Evolutionary conservation across 2,113 vertebrate genomes (phyloP).

Genomic region (Recurvirostra avosetta): DNA sequence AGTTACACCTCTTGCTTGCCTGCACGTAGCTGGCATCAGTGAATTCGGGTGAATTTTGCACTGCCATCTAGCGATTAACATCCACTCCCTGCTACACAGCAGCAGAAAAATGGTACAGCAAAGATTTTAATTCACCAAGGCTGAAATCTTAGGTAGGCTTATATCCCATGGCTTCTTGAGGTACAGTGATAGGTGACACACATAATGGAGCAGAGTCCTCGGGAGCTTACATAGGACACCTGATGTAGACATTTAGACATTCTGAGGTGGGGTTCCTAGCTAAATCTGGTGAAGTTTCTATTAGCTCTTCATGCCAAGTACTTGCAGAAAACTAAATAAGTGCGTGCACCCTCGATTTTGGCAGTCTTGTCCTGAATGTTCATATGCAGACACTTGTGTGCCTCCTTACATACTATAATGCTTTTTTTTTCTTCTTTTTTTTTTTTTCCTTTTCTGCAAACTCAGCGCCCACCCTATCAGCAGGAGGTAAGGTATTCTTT

Average conservation of each 20-base stretch:
- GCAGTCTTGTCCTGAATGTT: neutral
- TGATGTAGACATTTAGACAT: neutral
- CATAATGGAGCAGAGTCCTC: neutral
- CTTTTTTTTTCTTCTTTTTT: too few relatives aligned
- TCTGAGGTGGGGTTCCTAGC: neutral
- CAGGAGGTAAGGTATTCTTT: neutral
- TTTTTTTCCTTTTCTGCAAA: neutral
- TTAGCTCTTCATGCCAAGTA: neutral
- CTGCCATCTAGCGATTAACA: neutral
- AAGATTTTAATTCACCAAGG: neutral
- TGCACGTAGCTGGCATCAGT: rapidly evolving
- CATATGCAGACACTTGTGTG: neutral
- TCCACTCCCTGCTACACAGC: neutral
- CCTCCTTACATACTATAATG: neutral
- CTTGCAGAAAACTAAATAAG: neutral
- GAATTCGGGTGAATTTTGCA: neutral
- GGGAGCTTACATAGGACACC: neutral
- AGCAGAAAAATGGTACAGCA: neutral
- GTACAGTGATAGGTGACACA: neutral
- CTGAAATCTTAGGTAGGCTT: neutral
- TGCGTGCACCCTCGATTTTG: neutral
- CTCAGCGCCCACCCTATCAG: neutral
- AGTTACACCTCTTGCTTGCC: neutral
- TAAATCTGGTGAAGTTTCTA: neutral
- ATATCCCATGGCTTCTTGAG: neutral